phyloP scores from a whole-genome alignment of 2,888 invertebrate species.

The Phania funesta region DNA sequence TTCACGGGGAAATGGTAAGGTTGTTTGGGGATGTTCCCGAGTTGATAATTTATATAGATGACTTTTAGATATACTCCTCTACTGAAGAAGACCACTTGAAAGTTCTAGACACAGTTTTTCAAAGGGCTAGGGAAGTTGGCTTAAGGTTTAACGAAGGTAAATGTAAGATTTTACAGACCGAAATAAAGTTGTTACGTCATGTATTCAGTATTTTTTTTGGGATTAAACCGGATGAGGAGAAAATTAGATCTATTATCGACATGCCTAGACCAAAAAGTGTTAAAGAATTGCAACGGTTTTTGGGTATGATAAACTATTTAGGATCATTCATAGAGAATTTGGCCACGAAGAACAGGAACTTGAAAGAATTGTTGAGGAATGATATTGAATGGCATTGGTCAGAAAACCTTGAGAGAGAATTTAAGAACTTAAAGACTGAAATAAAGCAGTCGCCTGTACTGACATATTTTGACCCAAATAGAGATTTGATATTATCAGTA shows the following conservation, averaged over 20 bases:
- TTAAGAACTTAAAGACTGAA: conserved; percentile 34
- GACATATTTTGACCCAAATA: conserved; percentile 47
- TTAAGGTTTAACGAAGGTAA: conserved; percentile 60
- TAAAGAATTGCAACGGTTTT: conserved; percentile 43
- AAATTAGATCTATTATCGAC: conserved; percentile 31
- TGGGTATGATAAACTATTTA: conserved; percentile 67
- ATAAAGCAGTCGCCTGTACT: conserved; percentile 44
- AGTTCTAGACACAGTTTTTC: conserved; percentile 48
- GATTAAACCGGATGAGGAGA: conserved; percentile 32
- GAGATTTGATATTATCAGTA: too few relatives aligned
- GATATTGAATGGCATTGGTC: conserved; percentile 60
- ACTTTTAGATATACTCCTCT: conserved; percentile 58
- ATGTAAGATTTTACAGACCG: conserved; percentile 23
- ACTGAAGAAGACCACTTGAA: conserved; percentile 43
- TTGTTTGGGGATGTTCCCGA: conserved; percentile 55
- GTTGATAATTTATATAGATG: conserved; percentile 60
- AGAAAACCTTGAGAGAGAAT: conserved; percentile 22
- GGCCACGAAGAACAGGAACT: conserved; percentile 60
- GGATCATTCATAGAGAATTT: conserved; percentile 68
- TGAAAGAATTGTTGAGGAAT: conserved; percentile 58
- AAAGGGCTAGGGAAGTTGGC: conserved; percentile 51
- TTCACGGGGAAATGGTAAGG: conserved; percentile 56
- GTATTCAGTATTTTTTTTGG: conserved; percentile 42
- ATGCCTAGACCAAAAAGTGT: conserved; percentile 38
- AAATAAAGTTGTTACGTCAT: conserved; percentile 56